Percentiles rank a stretch among this genome's conserved stretches.
Evolutionary conservation across 2,888 invertebrate genomes (phyloP).

Genomic region (Melipona beecheii): DNA sequence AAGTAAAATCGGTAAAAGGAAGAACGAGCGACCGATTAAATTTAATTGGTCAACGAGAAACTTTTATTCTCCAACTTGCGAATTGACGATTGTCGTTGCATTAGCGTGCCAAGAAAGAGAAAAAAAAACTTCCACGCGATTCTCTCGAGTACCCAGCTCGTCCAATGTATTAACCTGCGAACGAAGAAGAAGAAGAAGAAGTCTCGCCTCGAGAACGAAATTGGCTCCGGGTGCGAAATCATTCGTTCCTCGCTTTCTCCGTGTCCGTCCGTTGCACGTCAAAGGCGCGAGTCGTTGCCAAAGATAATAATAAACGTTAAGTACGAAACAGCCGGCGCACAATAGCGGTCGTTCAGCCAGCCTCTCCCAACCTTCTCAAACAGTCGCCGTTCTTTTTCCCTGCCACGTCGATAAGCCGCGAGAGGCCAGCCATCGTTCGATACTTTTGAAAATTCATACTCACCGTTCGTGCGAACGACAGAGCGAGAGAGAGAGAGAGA

Average conservation of each 20-base stretch:
- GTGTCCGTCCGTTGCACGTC: constrained; percentile 32
- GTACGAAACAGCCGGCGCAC: constrained; percentile 48
- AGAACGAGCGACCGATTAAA: too few species aligned
- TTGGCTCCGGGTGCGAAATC: constrained; percentile 62
- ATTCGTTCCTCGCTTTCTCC: constrained; percentile 39
- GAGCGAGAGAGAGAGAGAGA: constrained; percentile 1
- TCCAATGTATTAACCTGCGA: constrained; percentile 13
- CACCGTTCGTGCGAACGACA: not conserved
- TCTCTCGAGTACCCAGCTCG: constrained; percentile 32
- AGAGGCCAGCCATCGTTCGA: constrained; percentile 11
- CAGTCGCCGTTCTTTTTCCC: not conserved
- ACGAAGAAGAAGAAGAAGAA: constrained; percentile 16
- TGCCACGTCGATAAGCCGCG: constrained; percentile 11
- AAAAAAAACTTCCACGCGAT: not conserved
- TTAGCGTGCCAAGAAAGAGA: too few species aligned
- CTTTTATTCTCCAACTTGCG: not conserved
- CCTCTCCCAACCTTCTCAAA: constrained; percentile 8
- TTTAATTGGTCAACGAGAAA: too few species aligned
- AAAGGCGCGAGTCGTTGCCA: constrained; percentile 41
- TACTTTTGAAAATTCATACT: constrained; percentile 24
- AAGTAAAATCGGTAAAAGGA: too few species aligned
- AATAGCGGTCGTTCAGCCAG: constrained; percentile 29
- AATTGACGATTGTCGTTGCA: not conserved
- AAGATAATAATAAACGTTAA: constrained; percentile 62
- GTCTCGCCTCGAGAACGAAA: constrained; percentile 33